phyloP scores from a whole-genome alignment of 2,797 vertebrate species.

The Harpagifer antarcticus region DNA sequence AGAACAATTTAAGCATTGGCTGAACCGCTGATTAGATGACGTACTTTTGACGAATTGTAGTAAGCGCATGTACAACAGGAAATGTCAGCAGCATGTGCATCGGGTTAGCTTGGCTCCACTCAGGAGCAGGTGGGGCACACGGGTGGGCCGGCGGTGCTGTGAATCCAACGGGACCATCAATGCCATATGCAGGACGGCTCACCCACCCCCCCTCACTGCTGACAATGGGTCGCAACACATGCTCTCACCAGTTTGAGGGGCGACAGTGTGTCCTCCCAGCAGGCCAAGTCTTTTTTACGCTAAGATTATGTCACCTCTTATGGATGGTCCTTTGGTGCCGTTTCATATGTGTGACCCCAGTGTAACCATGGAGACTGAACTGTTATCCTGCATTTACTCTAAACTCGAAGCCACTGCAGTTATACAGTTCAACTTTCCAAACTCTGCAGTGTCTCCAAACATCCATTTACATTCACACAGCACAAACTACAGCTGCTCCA shows the following conservation, averaged over 20 bases:
- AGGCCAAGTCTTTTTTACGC: slow-evolving; percentile 22
- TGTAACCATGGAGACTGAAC: slow-evolving; percentile 54
- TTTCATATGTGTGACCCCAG: slow-evolving; percentile 18
- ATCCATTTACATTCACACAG: slow-evolving; percentile 42
- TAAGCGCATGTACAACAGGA: slow-evolving; percentile 47
- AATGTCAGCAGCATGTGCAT: slow-evolving; percentile 30
- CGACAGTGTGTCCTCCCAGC: slow-evolving; percentile 14
- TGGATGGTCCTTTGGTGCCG: slow-evolving; percentile 3
- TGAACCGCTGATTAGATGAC: slow-evolving; percentile 45
- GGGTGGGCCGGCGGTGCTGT: slow-evolving; percentile 50
- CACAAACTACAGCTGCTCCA: slow-evolving; percentile 24
- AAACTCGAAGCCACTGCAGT: slow-evolving; percentile 24
- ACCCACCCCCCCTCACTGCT: neutral
- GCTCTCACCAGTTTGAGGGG: slow-evolving; percentile 28
- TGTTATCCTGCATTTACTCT: slow-evolving; percentile 20
- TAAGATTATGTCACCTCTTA: slow-evolving; percentile 24
- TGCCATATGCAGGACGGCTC: slow-evolving; percentile 63
- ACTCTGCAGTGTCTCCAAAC: slow-evolving; percentile 1
- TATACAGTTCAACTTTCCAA: slow-evolving; percentile 11
- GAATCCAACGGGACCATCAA: slow-evolving; percentile 34
- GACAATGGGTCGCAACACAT: slow-evolving; percentile 27
- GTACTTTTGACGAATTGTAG: slow-evolving; percentile 15
- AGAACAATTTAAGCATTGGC: slow-evolving; percentile 59
- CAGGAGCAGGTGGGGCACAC: slow-evolving; percentile 65
- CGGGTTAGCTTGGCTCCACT: slow-evolving; percentile 44